Evolutionary conservation across 2,113 vertebrate genomes (phyloP).

Genomic region (Pandion haliaetus): DNA sequence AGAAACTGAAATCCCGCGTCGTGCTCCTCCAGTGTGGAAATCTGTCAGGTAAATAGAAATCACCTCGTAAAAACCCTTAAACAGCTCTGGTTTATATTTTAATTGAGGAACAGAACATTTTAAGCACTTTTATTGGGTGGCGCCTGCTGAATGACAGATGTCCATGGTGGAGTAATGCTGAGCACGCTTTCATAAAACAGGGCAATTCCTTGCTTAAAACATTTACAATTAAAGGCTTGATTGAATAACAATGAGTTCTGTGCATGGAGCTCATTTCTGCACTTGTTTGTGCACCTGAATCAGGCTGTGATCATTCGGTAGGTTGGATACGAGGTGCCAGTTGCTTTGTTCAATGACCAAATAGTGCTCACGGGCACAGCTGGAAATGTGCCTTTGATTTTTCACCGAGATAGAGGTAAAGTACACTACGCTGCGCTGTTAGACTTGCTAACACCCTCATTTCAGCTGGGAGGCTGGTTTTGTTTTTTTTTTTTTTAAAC

Average conservation of each 20-base stretch:
- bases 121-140: constrained; percentile 66
- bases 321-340: constrained; percentile 37
- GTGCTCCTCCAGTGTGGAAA: constrained; percentile 40
- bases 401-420: constrained; percentile 9
- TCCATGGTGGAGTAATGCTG: background rate
- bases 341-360: constrained; percentile 44
- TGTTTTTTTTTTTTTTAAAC: background rate
- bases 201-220: constrained; percentile 55
- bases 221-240: constrained; percentile 55
- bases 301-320: background rate
- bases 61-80: constrained; percentile 60
- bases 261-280: constrained; percentile 34
- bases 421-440: background rate
- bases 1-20: constrained; percentile 36
- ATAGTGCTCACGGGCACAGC: constrained; percentile 25
- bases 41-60: constrained; percentile 68
- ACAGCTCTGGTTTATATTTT: constrained; percentile 68
- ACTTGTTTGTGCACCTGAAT: constrained; percentile 55
- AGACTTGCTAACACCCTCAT: background rate
- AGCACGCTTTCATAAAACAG: constrained; percentile 61
- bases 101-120: constrained; percentile 68
- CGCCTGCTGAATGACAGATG: constrained; percentile 69
- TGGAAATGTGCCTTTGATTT: constrained; percentile 67
- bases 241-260: constrained; percentile 50
- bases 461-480: background rate